Percentiles rank a stretch among this genome's conserved stretches.
phyloP scores from a whole-genome alignment of 2,888 invertebrate genomes.

The Sesamia inferens region DNA sequence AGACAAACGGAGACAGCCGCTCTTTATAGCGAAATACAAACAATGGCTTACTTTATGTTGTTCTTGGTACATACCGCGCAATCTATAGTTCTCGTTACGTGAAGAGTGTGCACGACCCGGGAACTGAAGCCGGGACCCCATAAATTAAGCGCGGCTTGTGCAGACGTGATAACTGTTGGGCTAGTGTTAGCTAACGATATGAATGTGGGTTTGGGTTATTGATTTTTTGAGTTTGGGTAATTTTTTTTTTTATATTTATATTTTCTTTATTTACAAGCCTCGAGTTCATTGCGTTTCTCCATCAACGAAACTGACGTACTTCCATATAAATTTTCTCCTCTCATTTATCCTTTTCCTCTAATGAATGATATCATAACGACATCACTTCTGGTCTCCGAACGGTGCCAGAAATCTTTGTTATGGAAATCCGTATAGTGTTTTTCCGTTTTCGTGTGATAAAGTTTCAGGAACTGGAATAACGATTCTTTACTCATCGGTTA shows the following conservation, averaged over 20 bases:
- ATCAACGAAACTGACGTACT: background rate
- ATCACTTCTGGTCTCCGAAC: background rate
- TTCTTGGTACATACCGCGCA: constrained; percentile 47
- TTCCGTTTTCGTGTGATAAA: no score
- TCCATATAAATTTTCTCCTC: background rate
- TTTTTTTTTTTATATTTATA: background rate
- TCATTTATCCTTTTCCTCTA: background rate
- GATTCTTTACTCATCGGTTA: background rate
- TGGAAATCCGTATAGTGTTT: no score
- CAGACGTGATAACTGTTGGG: constrained; percentile 53
- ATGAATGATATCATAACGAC: background rate
- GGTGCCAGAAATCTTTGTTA: background rate
- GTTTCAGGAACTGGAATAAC: background rate
- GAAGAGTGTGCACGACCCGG: constrained; percentile 64
- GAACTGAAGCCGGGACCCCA: constrained; percentile 61
- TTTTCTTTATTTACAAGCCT: background rate
- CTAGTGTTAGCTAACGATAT: constrained; percentile 44
- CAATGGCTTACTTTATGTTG: constrained; percentile 61
- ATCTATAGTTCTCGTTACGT: constrained; percentile 63
- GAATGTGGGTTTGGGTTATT: background rate
- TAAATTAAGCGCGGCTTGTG: constrained; percentile 61
- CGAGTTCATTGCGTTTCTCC: background rate
- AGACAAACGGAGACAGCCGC: constrained; percentile 57
- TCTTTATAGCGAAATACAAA: constrained; percentile 61
- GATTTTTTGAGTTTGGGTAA: constrained; percentile 1